phyloP scores from a whole-genome alignment of 2,113 vertebrate genomes.

The Halichoerus grypus region DNA sequence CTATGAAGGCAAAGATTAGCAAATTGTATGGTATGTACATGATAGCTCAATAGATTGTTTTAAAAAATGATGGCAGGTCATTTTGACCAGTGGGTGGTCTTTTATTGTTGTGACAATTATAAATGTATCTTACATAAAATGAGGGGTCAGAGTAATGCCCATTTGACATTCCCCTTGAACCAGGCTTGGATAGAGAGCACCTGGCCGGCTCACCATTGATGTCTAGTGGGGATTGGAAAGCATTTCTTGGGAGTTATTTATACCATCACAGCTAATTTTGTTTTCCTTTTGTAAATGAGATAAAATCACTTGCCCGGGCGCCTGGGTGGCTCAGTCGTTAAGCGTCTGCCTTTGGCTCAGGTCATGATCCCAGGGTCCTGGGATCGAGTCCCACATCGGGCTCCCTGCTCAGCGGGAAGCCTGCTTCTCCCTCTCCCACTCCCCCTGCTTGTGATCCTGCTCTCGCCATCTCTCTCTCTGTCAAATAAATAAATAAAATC shows the following conservation, averaged over 20 bases:
- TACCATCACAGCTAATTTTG: not conserved
- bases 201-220: rapidly evolving
- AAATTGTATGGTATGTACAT: too few species aligned
- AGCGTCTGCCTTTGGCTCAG: too few species aligned
- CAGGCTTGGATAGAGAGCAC: not conserved
- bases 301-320: not conserved
- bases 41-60: not conserved
- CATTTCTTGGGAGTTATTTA: not conserved
- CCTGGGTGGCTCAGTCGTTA: too few species aligned
- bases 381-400: too few species aligned
- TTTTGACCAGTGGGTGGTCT: not conserved
- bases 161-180: not conserved
- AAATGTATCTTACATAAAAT: not conserved
- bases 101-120: not conserved
- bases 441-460: too few species aligned
- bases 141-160: not conserved
- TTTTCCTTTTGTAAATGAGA: slow-evolving; percentile 32
- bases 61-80: not conserved
- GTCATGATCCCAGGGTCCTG: too few species aligned
- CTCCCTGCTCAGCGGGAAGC: too few species aligned
- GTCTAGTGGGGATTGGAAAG: rapidly evolving
- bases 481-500: too few species aligned
- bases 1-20: not conserved
- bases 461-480: too few species aligned
- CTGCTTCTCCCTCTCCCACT: too few species aligned